Percentiles rank a stretch among this genome's conserved stretches.
Conservation (phyloP, 2,797 vertebrate genomes). For the Garrulus glandarius region DNA sequence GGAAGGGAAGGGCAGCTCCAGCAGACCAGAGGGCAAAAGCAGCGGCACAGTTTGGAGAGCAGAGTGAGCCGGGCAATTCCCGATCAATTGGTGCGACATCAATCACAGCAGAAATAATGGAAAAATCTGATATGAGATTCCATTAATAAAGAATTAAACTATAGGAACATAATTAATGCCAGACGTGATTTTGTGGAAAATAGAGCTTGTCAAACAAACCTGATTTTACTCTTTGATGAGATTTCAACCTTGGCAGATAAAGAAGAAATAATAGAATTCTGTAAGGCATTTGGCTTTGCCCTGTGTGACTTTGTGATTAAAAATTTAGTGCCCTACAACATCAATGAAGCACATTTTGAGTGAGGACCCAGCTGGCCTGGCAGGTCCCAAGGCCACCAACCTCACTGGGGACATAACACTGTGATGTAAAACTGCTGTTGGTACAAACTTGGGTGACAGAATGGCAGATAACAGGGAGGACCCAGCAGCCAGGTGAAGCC, state of each 20-base stretch:
- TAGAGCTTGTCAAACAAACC: conserved; percentile 54
- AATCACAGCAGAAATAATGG: not conserved
- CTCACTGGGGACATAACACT: not conserved
- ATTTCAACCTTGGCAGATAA: conserved; percentile 51
- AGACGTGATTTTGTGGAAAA: conserved; percentile 22
- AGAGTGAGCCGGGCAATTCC: not conserved
- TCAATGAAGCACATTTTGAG: rapidly evolving
- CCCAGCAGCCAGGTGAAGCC: not conserved
- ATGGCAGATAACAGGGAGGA: not conserved
- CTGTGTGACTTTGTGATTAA: not conserved
- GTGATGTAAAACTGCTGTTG: rapidly evolving
- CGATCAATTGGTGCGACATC: not conserved
- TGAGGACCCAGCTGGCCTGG: not conserved
- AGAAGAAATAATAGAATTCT: conserved; percentile 31
- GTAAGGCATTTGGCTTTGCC: not conserved
- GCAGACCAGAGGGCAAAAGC: not conserved
- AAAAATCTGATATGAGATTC: conserved; percentile 14
- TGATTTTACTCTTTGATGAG: conserved; percentile 45
- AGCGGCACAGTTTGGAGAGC: not conserved
- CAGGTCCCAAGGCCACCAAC: not conserved
- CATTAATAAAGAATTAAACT: conserved; percentile 45
- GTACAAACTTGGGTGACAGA: not conserved
- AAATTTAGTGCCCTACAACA: not conserved
- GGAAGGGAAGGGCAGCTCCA: not conserved
- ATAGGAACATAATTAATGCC: conserved; percentile 45